Percentiles rank a stretch among this genome's conserved stretches.
Evolutionary conservation across 2,113 vertebrate species (phyloP).

Genomic region (Hemiprocne comata): DNA sequence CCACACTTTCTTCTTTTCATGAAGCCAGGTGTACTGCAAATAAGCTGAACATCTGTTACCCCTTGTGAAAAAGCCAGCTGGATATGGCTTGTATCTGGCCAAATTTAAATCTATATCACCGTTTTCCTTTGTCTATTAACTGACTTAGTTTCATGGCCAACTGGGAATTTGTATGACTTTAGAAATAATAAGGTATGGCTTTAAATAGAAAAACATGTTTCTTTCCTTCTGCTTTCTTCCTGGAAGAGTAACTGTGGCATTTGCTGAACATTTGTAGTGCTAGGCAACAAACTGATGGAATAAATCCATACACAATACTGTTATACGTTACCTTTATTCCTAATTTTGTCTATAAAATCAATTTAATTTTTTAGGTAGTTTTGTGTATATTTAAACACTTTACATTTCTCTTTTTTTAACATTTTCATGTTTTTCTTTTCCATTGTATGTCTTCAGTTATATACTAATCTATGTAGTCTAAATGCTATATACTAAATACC

Average conservation of each 20-base stretch:
- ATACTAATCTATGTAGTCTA: neutral
- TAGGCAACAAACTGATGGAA: neutral
- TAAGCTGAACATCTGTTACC: conserved; percentile 12
- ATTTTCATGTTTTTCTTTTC: neutral
- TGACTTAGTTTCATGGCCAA: neutral
- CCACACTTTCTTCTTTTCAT: conserved; percentile 14
- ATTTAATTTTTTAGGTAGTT: neutral
- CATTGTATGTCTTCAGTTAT: neutral
- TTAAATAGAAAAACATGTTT: neutral
- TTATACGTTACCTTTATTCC: neutral
- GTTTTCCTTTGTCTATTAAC: neutral
- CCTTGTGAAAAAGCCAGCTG: neutral
- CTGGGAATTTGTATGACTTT: neutral
- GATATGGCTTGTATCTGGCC: neutral
- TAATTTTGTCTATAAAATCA: neutral
- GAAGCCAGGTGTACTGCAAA: conserved; percentile 33
- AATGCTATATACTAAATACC: too few species aligned
- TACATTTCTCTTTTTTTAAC: neutral
- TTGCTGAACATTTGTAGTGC: neutral
- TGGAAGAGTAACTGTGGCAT: neutral
- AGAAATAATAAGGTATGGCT: neutral
- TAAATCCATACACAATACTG: neutral
- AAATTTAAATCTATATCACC: neutral
- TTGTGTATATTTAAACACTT: neutral
- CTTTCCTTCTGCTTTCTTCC: neutral